phyloP scores from a whole-genome alignment of 2,888 invertebrate genomes.

The Lasioglossum figueresi region DNA sequence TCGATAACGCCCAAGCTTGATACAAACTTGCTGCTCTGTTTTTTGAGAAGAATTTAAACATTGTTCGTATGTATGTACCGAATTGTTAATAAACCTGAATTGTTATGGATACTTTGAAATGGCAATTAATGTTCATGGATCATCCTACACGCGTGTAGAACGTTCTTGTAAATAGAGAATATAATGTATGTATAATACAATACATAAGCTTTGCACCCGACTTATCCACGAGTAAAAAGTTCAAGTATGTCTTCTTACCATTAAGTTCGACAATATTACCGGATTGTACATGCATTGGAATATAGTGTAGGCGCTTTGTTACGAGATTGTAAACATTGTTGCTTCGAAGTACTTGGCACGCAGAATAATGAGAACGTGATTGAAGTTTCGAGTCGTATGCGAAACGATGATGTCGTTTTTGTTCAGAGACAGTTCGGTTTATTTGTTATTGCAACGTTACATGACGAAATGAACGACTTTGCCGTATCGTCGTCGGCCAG shows the following conservation, averaged over 20 bases:
- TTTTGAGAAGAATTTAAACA: background rate
- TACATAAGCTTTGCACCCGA: constrained; percentile 36
- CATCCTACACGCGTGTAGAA: constrained; percentile 12
- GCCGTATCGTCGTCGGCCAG: background rate
- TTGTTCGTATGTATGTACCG: background rate
- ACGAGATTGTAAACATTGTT: constrained; percentile 47
- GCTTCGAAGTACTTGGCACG: constrained; percentile 59
- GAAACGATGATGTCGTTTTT: background rate
- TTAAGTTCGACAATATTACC: constrained; percentile 44
- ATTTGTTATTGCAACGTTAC: constrained; percentile 6
- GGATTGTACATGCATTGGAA: constrained; percentile 57
- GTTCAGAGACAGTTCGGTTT: constrained; percentile 3
- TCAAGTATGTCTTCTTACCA: constrained; percentile 35
- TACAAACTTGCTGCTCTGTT: background rate
- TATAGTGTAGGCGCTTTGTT: constrained; percentile 40
- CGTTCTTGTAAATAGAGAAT: constrained; percentile 37
- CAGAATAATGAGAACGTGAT: constrained; percentile 49
- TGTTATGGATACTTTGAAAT: background rate
- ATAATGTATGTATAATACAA: constrained; percentile 35
- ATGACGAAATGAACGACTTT: background rate
- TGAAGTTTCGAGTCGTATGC: constrained; percentile 24
- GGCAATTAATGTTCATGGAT: constrained; percentile 20
- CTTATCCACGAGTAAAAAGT: constrained; percentile 43
- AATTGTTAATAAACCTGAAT: background rate
- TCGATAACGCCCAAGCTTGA: too few relatives aligned